phyloP scores from a whole-genome alignment of 2,113 vertebrate genomes.

The Pollimyrus isidori region DNA sequence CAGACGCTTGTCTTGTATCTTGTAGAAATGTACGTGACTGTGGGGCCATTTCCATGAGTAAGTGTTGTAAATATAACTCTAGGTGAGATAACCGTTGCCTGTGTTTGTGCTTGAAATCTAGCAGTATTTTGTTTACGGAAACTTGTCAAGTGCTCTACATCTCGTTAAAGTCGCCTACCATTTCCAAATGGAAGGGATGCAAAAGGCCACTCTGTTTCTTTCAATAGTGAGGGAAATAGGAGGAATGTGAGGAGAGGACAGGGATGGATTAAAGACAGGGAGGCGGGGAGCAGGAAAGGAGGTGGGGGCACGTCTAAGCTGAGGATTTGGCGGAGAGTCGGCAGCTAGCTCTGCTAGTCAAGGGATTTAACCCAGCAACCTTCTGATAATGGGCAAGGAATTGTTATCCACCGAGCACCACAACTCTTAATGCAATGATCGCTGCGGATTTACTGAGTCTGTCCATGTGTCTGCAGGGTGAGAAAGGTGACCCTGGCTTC shows the following conservation, averaged over 20 bases:
- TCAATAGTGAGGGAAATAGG: not conserved
- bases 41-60: not conserved
- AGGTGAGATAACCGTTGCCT: not conserved
- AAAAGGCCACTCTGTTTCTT: not conserved
- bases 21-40: not conserved
- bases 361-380: not conserved
- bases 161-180: not conserved
- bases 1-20: not conserved
- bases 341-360: not conserved
- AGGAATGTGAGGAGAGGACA: not conserved
- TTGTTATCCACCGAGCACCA: not conserved
- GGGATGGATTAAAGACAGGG: not conserved
- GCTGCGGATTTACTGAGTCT: not conserved
- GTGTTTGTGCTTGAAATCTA: not conserved
- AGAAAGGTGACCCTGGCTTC: conserved; percentile 29
- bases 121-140: not conserved
- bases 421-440: not conserved
- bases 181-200: not conserved
- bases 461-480: conserved; percentile 31
- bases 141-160: not conserved
- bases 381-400: not conserved
- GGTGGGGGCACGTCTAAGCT: not conserved
- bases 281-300: not conserved
- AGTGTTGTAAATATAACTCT: not conserved
- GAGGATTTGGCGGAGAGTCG: not conserved